These are phyloP conservation scores for Cerceris ruficornis DNA, from an alignment of 2,888 invertebrate genomes.

Conservation along the genomic window DNA sequence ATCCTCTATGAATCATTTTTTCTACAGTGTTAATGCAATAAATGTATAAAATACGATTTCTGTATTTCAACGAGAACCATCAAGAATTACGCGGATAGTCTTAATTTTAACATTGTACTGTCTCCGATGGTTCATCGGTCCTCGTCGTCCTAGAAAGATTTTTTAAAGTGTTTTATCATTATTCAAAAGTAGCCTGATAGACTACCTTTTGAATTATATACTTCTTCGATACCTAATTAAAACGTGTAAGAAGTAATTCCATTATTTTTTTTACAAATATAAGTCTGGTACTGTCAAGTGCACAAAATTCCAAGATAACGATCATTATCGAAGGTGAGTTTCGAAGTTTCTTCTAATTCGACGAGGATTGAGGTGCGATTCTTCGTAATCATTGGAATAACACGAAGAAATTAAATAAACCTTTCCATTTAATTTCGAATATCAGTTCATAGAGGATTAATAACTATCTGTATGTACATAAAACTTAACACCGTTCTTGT, in stretches of 20 bases:
- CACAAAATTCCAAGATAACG: slow-evolving; percentile 42
- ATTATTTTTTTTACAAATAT: slow-evolving; percentile 22
- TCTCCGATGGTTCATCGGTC: not conserved
- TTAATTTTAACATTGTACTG: too few relatives aligned
- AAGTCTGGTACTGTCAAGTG: slow-evolving; percentile 24
- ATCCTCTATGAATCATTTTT: slow-evolving; percentile 52
- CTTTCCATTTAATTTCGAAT: slow-evolving; percentile 8
- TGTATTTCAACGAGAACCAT: not conserved
- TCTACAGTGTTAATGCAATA: slow-evolving; percentile 24
- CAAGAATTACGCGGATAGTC: not conserved
- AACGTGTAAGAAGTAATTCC: slow-evolving; percentile 9
- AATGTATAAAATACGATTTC: slow-evolving; percentile 12
- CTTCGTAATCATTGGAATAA: not conserved
- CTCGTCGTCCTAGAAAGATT: slow-evolving; percentile 19
- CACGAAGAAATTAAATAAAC: not conserved
- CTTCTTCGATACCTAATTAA: slow-evolving; percentile 9
- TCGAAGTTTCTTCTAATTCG: slow-evolving; percentile 18
- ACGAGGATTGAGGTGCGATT: slow-evolving; percentile 24
- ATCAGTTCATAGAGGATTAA: slow-evolving; percentile 48
- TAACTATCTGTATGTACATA: slow-evolving; percentile 46
- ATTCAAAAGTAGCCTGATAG: not conserved
- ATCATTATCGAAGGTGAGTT: not conserved
- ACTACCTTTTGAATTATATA: slow-evolving; percentile 26
- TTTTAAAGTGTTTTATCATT: not conserved
- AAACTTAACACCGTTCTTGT: slow-evolving; percentile 37